Evolutionary conservation across 64 coral and sea anemone species (phyloP), one percentile per base, ranked within the genome.

Genomic region (Astreopora myriophthalma): DNA sequence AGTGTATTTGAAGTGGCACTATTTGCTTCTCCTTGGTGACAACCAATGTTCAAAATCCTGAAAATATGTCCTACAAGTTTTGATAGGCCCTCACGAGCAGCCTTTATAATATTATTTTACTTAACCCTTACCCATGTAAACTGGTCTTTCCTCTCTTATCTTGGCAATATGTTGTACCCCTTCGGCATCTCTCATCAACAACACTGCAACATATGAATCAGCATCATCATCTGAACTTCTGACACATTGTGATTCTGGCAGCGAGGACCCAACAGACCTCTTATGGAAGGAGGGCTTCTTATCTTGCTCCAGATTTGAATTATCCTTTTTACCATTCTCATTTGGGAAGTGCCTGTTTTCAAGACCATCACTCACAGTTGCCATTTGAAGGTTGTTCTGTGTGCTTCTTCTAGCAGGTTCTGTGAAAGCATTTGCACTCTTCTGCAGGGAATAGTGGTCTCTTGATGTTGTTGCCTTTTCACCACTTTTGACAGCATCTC

Each of bases 231-330:
- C 7, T 0, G 24, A 63, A 24, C 16, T 28, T 12, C 27, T 48
- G 0, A 24, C 55, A 69, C 87, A 89, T 25, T 75, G 35, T 32
- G 65, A 64, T 79, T 48, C 48, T 32, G 24, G 19, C 24, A 1
- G 57, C 14, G 51, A 62, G 1, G 55, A 38, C 12, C 7, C 28
- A 31, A 83, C 79, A 25, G 79, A 83, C 61, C 79, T 62, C 79
- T 83, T 83, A 14, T 83, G 79, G 7, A 67, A 79, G 20, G 76
- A 89, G 23, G 87, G 63, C 26, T 89, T 79, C 17, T 89, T 39
- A 31, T 1, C 33, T 69, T 2, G 3, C 65, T 26, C 64, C 5
- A 31, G 10, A 37, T 46, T 69, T 31, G 25, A 46, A 62, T 44
- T 30, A 11, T 35, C 16, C 12, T 68, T n/a, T 40, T 68, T 69